Evolutionary conservation across 2,888 invertebrate species (phyloP).

Genomic region (Spialia ferax): DNA sequence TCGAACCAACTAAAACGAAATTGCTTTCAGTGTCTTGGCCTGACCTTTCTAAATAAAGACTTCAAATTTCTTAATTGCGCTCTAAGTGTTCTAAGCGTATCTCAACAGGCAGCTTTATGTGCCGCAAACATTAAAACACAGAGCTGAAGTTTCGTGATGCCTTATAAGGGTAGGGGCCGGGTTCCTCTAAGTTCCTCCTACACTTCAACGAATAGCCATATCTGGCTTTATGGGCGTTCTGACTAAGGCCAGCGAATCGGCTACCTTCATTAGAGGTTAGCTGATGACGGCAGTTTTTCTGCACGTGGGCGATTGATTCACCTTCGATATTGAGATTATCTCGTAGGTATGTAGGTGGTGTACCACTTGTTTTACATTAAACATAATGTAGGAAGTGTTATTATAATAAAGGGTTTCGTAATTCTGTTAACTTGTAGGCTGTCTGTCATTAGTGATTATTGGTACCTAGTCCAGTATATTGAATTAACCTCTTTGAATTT

Average conservation of each 20-base stretch:
- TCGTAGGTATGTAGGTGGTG: slow-evolving; percentile 72
- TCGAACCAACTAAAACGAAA: slow-evolving; percentile 12
- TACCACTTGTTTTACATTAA: slow-evolving; percentile 56
- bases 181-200: slow-evolving; percentile 73
- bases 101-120: slow-evolving; percentile 23
- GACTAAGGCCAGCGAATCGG: slow-evolving; percentile 77
- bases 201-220: slow-evolving; percentile 80
- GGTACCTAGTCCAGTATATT: neutral
- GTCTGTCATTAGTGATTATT: neutral
- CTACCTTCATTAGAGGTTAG: slow-evolving; percentile 76
- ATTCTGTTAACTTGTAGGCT: slow-evolving; percentile 40
- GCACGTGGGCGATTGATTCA: slow-evolving; percentile 80
- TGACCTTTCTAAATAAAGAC: slow-evolving; percentile 37
- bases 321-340: slow-evolving; percentile 79
- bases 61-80: slow-evolving; percentile 38
- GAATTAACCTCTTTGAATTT: neutral
- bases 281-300: slow-evolving; percentile 71
- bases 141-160: slow-evolving; percentile 47
- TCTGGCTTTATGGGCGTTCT: slow-evolving; percentile 78
- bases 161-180: slow-evolving; percentile 71
- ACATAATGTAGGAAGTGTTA: slow-evolving; percentile 57
- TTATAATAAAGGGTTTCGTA: slow-evolving; percentile 53
- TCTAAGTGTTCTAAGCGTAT: slow-evolving; percentile 38
- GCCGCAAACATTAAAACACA: slow-evolving; percentile 31
- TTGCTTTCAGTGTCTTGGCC: slow-evolving; percentile 23